These are phyloP conservation scores for Muntiacus reevesi DNA, from an alignment of 2,113 vertebrate genomes.

Conservation along the genomic window DNA sequence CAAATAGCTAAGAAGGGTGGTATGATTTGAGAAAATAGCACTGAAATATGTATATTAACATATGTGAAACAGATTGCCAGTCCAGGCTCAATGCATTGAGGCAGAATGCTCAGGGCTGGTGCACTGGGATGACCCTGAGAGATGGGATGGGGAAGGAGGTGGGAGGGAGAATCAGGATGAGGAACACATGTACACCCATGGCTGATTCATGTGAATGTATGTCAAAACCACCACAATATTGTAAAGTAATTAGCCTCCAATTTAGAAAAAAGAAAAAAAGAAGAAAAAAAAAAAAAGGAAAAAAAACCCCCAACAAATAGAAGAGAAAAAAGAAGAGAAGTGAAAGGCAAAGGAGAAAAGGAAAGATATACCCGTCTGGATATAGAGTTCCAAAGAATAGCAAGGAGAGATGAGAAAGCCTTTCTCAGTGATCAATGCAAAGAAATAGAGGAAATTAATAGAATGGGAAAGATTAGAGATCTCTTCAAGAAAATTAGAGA, in stretches of 20 bases:
- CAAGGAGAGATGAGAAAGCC: neutral
- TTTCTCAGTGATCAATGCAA: neutral
- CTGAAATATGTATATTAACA: neutral
- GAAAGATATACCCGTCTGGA: neutral
- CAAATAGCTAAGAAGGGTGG: neutral
- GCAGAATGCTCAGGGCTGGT: neutral
- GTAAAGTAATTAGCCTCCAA: neutral
- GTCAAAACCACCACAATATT: neutral
- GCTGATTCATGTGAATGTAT: neutral
- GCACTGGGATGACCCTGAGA: neutral
- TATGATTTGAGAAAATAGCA: neutral
- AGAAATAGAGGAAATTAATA: neutral
- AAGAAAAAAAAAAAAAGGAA: neutral
- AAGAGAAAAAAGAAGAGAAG: neutral
- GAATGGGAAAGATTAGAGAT: neutral
- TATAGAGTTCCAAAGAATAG: neutral
- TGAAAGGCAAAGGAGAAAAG: neutral
- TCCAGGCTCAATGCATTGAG: neutral
- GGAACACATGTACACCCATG: neutral
- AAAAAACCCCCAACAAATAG: neutral
- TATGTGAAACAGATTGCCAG: neutral
- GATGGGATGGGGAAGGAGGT: neutral
- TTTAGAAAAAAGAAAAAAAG: no score
- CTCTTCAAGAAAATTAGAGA: neutral
- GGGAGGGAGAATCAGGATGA: neutral